These are phyloP conservation scores for Antrozous pallidus DNA, from an alignment of 2,797 vertebrate species.

Conservation along the genomic window DNA sequence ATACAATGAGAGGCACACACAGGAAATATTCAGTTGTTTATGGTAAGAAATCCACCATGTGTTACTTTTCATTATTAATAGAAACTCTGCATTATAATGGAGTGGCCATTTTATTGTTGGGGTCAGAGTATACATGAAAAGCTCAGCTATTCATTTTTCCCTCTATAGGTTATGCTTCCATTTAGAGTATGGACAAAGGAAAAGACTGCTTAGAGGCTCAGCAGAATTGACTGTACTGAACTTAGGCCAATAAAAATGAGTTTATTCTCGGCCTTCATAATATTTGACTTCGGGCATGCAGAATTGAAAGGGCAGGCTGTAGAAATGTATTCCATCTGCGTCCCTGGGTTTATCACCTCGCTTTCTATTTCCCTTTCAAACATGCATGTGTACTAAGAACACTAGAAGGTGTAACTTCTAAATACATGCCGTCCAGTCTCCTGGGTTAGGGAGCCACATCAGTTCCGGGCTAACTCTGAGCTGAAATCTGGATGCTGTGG, in stretches of 20 bases:
- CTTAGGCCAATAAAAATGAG: constrained; percentile 33
- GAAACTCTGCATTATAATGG: constrained; percentile 26
- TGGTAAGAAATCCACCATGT: background rate
- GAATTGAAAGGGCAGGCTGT: background rate
- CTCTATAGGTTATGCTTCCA: background rate
- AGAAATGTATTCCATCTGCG: background rate
- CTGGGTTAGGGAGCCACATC: background rate
- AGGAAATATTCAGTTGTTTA: constrained; percentile 54
- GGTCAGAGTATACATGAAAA: background rate
- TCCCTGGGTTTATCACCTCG: background rate
- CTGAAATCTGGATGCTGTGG: background rate
- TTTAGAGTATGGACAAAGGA: background rate
- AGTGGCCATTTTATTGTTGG: constrained; percentile 12
- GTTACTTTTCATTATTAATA: constrained; percentile 53
- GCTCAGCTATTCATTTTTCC: constrained; percentile 13
- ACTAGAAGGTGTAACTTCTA: background rate
- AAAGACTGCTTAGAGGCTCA: background rate
- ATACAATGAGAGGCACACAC: constrained; percentile 14
- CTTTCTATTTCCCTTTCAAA: constrained; percentile 14
- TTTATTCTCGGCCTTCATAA: background rate
- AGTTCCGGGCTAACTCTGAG: background rate
- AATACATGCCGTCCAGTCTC: background rate
- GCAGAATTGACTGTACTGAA: background rate
- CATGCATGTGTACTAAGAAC: background rate
- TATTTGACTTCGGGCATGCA: background rate